Percentiles rank a stretch among this genome's conserved stretches.
Conservation (phyloP, 2,888 invertebrate species). For the Sylvicola cinctus region DNA sequence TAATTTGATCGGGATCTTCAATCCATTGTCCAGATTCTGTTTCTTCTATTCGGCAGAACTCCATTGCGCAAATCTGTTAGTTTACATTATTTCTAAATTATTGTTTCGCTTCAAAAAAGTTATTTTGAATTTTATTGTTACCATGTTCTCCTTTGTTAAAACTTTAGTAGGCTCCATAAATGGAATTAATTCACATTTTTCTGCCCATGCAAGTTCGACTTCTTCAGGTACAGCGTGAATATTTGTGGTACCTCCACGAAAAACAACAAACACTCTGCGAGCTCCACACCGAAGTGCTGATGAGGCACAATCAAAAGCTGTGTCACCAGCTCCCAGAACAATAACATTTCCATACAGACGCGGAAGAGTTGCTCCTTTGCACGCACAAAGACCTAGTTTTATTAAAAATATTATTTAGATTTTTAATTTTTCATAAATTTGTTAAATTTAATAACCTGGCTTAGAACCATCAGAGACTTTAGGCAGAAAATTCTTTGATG, state of each 20-base stretch:
- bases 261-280: slow-evolving; percentile 74
- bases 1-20: slow-evolving; percentile 69
- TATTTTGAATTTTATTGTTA: too few species aligned
- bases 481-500: slow-evolving; percentile 87
- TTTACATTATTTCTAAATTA: slow-evolving; percentile 5
- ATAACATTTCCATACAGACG: slow-evolving; percentile 59
- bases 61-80: slow-evolving; percentile 42
- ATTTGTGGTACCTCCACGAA: slow-evolving; percentile 83
- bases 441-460: slow-evolving; percentile 31
- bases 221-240: slow-evolving; percentile 97
- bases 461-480: slow-evolving; percentile 77
- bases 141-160: slow-evolving; percentile 44
- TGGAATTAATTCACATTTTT: slow-evolving; percentile 92
- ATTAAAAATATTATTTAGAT: not conserved
- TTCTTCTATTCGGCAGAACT: slow-evolving; percentile 74
- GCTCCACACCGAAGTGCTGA: slow-evolving; percentile 93
- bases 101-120: slow-evolving; percentile 20
- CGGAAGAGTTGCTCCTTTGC: slow-evolving; percentile 46
- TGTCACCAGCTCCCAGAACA: slow-evolving; percentile 93
- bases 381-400: slow-evolving; percentile 51
- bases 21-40: slow-evolving; percentile 70
- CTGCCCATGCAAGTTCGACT: slow-evolving; percentile 83
- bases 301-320: slow-evolving; percentile 98
- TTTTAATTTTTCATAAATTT: not conserved
- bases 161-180: slow-evolving; percentile 78